Base-by-base conservation (phyloP, 2,888 invertebrate genomes). In the Meloe dianella region DNA sequence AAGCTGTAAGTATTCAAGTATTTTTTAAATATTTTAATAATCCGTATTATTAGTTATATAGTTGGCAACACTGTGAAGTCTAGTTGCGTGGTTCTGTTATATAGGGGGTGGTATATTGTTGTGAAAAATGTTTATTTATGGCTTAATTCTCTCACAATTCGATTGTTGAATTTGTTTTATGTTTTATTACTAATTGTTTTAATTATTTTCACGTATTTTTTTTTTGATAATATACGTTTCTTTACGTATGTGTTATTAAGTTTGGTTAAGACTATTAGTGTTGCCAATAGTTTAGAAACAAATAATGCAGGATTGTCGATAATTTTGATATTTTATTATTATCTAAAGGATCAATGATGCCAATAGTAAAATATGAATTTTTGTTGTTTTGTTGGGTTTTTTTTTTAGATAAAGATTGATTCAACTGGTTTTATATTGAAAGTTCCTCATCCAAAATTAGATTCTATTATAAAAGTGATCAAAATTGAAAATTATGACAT, bases 401-500 rank as follows among this genome's bases (percentile, higher is more conserved):
- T 67, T 63, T 65, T 75, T 32, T 70, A 83, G 82, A 73, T 83
- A 12, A 57, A 76, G 22, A 71, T 83, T 57, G 80, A 80, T 68
- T 74, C 77, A 1, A 74, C 70, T 27, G 77, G 77, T 54, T 60
- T 83, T 6, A 65, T 76, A 76, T 87, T 92, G 68, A 86, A 89
- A 67, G 89, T 89, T 20, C 88, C 90, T 24, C 85, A 87, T 62
- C 84, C 88, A 8, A 86, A 85, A 75, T 86, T 88, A 82, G 85
- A 86, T 65, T 81, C 82, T 8, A 85, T 86, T 63, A 84, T 86
- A 70, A 89, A 89, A 61, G 87, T 88, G 1, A 82, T 95, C 20
- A 88, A 89, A 77, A 89, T 95, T 71, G 89, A 90, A 69, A 85
- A 87, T 61, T 86, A 86, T 68, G 91, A 92, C 80, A 89, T 95